A percentile compares a stretch with the other conserved stretches of the same genome.
phyloP scores from a whole-genome alignment of 2,113 vertebrate species.

The Mormoops blainvillei region DNA sequence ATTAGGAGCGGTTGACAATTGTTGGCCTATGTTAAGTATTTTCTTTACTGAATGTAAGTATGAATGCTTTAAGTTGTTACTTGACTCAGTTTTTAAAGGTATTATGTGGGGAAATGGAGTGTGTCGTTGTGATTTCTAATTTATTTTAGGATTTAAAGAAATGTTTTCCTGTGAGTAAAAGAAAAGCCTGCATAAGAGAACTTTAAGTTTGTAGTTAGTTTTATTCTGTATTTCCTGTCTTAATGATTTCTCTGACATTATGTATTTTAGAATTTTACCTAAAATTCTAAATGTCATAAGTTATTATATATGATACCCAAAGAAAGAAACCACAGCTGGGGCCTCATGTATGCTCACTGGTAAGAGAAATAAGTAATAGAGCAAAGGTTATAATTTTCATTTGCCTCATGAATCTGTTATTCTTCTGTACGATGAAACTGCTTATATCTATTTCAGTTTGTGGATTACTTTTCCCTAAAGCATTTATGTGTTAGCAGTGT shows the following conservation, averaged over 20 bases:
- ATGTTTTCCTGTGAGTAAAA: neutral
- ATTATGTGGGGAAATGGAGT: neutral
- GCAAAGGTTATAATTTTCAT: conserved; percentile 12
- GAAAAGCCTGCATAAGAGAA: neutral
- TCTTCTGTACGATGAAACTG: neutral
- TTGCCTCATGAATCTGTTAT: neutral
- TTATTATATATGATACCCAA: neutral
- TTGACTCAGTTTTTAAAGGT: neutral
- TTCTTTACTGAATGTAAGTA: conserved; percentile 90
- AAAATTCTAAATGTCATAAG: neutral
- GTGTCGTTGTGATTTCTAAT: neutral
- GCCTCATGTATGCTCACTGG: neutral
- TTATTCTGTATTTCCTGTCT: neutral
- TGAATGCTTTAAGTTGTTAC: conserved; percentile 21
- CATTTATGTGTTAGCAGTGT: neutral
- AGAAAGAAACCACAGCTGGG: neutral
- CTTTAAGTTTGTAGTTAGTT: neutral
- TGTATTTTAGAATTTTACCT: neutral
- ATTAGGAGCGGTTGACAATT: conserved; percentile 73
- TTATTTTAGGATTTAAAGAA: neutral
- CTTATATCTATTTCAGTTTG: neutral
- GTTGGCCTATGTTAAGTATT: conserved; percentile 74
- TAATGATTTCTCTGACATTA: neutral
- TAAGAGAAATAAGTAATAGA: neutral
- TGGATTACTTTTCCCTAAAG: conserved; percentile 1